phyloP scores from a whole-genome alignment of 2,888 invertebrate genomes.

The Linyphia triangularis region DNA sequence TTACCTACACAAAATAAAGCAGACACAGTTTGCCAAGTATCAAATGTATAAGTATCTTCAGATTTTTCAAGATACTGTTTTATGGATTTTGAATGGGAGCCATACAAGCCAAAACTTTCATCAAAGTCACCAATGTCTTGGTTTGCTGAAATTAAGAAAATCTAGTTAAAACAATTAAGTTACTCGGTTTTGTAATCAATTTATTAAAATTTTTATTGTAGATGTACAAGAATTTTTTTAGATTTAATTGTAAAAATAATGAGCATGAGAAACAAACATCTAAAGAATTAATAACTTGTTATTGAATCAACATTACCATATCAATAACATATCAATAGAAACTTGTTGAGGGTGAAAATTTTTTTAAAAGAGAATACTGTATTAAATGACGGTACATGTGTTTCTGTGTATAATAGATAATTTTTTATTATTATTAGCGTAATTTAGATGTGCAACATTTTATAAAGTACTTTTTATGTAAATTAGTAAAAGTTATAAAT shows the following conservation, averaged over 20 bases:
- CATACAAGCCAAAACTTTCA: slow-evolving; percentile 49
- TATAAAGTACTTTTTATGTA: too few relatives aligned
- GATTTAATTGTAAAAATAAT: too few relatives aligned
- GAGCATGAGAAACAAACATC: not conserved
- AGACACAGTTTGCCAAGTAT: slow-evolving; percentile 38
- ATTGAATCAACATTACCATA: not conserved
- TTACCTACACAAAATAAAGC: slow-evolving; percentile 63
- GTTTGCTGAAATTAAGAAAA: slow-evolving; percentile 26
- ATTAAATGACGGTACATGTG: too few relatives aligned
- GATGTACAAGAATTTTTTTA: too few relatives aligned
- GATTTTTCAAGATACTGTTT: slow-evolving; percentile 37
- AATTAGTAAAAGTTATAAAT: too few relatives aligned
- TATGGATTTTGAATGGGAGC: slow-evolving; percentile 51
- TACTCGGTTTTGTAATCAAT: not conserved
- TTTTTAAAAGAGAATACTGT: too few relatives aligned
- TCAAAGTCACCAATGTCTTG: slow-evolving; percentile 48
- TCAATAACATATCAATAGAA: not conserved
- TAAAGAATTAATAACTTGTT: not conserved
- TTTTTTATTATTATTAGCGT: too few relatives aligned
- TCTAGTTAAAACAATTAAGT: not conserved
- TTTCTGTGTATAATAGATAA: too few relatives aligned
- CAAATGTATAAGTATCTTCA: not conserved
- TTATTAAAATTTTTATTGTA: too few relatives aligned
- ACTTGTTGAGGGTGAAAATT: not conserved
- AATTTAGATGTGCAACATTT: too few relatives aligned